Evolutionary conservation across 2,888 invertebrate species (phyloP), one percentile per base, ranked within the genome.

Genomic region (Phymatocera aterrima): DNA sequence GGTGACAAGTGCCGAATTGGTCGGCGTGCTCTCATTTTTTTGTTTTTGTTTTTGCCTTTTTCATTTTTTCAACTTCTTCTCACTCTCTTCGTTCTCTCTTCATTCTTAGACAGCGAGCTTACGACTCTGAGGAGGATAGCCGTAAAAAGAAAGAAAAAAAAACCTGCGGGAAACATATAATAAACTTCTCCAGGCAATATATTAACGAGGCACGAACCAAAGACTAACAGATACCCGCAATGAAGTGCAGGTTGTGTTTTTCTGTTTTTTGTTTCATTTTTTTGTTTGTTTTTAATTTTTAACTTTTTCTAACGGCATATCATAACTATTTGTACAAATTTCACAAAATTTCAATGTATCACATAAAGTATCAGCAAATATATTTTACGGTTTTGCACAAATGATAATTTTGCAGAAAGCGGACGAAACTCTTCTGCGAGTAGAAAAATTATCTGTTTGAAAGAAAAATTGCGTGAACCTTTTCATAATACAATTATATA

Each of bases 1-100:
- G 57, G 34, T 68, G 78, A 40, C 64, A 78, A 78, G 65, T 54
- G 37, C 78, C 57, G 54, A 75, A 57, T 75, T 28, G 40, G 8
- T 12, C 48, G 54, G 15, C 12, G 40, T 74, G 46, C n/a, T 78
- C 61, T 57, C 77, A 77, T 80, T 79, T 74, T 77, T 74, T 70
- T 40, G 24, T 57, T 65, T 46, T 15, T 5, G 37, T 65, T 75
- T 37, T 31, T 64, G 34, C 65, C 34, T 37, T 15, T 74, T 15
- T 72, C 12, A 18, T 51, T n/a, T 31, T 77, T 70, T 40, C 21
- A n/a, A 12, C 43, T 79, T 40, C 21, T 61, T 77, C 78, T 77
- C 5, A 46, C 8, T 46, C 28, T 70, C 28, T 15, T 24, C n/a
- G 3, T 6, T 46, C 6, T 0, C 46, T 28, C n/a, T 48, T n/a